Conservation (phyloP, 2,888 invertebrate genomes). For the Andricus quercusramuli region DNA sequence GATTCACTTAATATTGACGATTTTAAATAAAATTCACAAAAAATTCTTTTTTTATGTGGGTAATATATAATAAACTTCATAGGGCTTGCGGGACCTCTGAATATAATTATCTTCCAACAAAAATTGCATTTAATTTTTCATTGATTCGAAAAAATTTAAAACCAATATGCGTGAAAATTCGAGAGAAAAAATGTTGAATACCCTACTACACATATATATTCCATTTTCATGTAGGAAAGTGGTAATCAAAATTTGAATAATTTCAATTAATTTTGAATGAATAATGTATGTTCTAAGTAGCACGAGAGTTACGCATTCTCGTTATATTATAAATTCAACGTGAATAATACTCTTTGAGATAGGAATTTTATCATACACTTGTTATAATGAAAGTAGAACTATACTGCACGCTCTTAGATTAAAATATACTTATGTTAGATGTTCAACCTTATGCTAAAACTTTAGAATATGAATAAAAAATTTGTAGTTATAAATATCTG, state of each 20-base stretch:
- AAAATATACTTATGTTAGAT: background rate
- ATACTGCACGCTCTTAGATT: constrained; percentile 24
- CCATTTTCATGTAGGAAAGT: background rate
- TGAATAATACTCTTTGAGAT: background rate
- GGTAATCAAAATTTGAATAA: background rate
- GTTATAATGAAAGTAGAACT: constrained; percentile 14
- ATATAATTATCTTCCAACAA: too few relatives aligned
- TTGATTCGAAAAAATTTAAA: too few relatives aligned
- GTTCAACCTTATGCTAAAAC: background rate
- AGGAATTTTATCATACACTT: constrained; percentile 25
- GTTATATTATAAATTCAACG: background rate
- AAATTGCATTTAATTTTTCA: too few relatives aligned
- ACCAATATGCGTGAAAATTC: too few relatives aligned
- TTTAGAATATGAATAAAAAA: background rate
- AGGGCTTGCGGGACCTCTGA: too few relatives aligned
- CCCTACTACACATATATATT: too few relatives aligned
- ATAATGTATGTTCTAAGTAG: background rate
- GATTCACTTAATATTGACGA: too few relatives aligned
- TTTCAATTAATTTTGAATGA: background rate
- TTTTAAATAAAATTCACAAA: too few relatives aligned
- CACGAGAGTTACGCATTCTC: background rate
- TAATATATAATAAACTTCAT: too few relatives aligned
- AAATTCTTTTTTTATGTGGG: too few relatives aligned
- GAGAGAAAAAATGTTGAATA: too few relatives aligned
- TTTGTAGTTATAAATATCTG: background rate